Evolutionary conservation across 2,888 invertebrate species (phyloP), one percentile per base, ranked within the genome.

Genomic region (Corythucha ciliata): DNA sequence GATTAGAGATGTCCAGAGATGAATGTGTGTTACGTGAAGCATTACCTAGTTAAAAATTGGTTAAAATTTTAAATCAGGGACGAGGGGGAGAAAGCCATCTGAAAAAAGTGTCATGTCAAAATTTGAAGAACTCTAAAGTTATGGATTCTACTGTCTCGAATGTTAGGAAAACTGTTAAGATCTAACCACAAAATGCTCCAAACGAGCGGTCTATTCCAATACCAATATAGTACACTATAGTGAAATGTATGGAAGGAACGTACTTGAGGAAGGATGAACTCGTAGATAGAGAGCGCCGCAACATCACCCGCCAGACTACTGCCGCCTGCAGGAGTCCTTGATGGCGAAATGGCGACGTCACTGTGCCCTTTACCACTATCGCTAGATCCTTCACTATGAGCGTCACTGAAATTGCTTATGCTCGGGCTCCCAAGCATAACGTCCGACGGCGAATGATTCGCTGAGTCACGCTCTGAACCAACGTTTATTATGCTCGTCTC

Each of bases 321-420:
- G 60, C 75, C 72, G 57, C 74, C 74, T 54, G 74, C 70, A 56
- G 64, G 64, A 5, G 74, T 74, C 22, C 69, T 70, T 8, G 66
- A 65, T 24, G 81, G 79, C 33, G 83, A 82, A 58, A 81, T 82
- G 52, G 80, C 76, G 24, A 78, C 76, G 62, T 81, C 81, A 61
- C 81, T 82, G 62, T 79, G 78, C 60, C 87, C 86, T 71, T 86
- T 85, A 40, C 86, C 86, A 68, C 86, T 86, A 67, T 87, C 87
- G 67, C 81, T 84, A 53, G 85, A 86, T 56, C 81, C 83, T 79
- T 79, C 64, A 67, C 80, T 80, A 60, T 79, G 79, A 63, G 76
- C 77, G 66, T 81, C 80, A 53, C 80, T 80, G 66, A 78, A 79
- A 67, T 77, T 76, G 69, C 79, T 78, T 64, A 78, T 72, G 50